Percentiles rank a stretch among this genome's conserved stretches.
Evolutionary conservation across 23 tunicate genomes (phyloP).

Genomic region (Ascidia mentula): DNA sequence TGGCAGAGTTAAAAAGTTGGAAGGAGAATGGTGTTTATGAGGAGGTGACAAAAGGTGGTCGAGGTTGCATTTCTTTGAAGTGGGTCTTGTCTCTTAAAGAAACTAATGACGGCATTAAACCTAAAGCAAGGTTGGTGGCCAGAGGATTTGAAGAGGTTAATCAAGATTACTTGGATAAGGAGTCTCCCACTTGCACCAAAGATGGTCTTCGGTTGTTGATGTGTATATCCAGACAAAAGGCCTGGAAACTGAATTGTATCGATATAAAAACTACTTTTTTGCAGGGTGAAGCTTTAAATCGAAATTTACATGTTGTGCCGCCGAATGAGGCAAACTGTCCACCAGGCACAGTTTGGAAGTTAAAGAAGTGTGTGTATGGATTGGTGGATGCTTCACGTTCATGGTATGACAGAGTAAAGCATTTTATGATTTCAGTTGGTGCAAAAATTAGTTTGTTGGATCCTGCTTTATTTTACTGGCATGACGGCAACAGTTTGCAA

Average conservation of each 20-base stretch:
- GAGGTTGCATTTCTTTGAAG: background rate
- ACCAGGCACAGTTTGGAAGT: background rate
- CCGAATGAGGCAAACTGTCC: background rate
- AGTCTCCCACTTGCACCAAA: background rate
- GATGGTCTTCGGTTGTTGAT: background rate
- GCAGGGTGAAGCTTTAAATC: background rate
- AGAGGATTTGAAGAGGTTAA: background rate
- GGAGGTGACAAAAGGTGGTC: background rate
- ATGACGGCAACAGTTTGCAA: background rate
- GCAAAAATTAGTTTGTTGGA: background rate
- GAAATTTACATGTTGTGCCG: background rate
- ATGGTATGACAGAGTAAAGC: background rate
- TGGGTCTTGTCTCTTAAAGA: conserved; percentile 6
- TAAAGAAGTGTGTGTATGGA: background rate
- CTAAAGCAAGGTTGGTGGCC: background rate
- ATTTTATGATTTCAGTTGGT: background rate
- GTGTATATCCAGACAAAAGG: background rate
- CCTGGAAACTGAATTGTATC: background rate
- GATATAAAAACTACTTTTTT: background rate
- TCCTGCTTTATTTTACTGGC: background rate
- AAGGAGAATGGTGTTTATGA: background rate
- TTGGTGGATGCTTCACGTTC: background rate
- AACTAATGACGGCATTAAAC: background rate
- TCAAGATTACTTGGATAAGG: background rate
- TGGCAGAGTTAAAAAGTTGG: background rate